Evolutionary conservation across 2,113 vertebrate species (phyloP), one percentile per base, ranked within the genome.

Genomic region (Xiphophorus couchianus): DNA sequence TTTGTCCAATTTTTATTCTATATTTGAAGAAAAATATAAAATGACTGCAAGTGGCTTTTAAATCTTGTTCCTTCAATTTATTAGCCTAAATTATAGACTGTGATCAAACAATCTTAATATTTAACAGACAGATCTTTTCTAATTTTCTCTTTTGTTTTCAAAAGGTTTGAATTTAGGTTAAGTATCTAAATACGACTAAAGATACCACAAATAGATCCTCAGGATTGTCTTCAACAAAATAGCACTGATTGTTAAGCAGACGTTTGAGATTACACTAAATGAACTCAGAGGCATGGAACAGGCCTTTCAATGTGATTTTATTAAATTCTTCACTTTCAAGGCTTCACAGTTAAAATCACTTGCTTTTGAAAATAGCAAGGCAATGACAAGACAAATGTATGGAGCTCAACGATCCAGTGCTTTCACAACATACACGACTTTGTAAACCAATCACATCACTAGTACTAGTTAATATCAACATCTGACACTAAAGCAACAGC

Each of bases 341-440:
- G 76, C 86, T 90, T 91, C 87, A 91, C 91, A 86, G 82, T 93
- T 90, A 76, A 90, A 88, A 83, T 79, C 63, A 76, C 73, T 85
- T 80, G 74, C 58, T 74, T 84, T 77, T 71, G n/a, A 71, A 64
- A 62, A 75, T 63, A 9, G 27, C 68, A 84, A 84, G 73, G 77
- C 72, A 84, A 83, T 88, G 87, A 73, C 4, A 17, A 66, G 54
- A 72, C 15, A 63, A 48, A 80, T 85, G 69, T 33, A 77, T 71
- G 77, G 84, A 82, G 69, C 62, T n/a, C 66, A 67, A 76, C 61
- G 72, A 83, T 75, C 85, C 67, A 80, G 78, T 84, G 86, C 76
- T 85, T 83, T 92, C 76, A 93, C 84, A 71, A 90, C 77, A 86
- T 78, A 90, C 77, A 86, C 85, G 88, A 88, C 80, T 80, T 68